Base-by-base conservation (phyloP, 1,140 invertebrate genomes). In the Scaptomyza pallida region DNA sequence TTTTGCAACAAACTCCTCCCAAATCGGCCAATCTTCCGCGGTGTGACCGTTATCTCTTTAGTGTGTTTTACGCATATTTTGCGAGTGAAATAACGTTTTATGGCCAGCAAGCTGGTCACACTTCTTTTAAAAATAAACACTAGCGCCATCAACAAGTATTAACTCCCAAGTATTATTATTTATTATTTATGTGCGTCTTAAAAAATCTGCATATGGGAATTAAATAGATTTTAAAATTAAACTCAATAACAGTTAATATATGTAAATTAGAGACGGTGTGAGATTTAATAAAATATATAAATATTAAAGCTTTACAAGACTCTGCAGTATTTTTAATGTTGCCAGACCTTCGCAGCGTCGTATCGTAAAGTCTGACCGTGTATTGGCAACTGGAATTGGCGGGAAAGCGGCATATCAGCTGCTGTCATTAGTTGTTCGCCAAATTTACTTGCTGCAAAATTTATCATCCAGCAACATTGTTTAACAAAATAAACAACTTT, bases 351-450 rank as follows among this genome's bases (percentile, higher is more conserved):
- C 3, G 5, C n/a, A 44, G 12, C 12, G 40, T 72, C 13, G 13
- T 16, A 48, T 47, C 45, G 8, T 23, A 6, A 30, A 6, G 52
- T 17, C 62, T 67, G 62, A 59, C 35, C 54, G 47, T 67, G 62
- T 40, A 40, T 3, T 26, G 62, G 59, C 70, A 69, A 51, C 65
- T 70, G 67, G 57, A 70, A 74, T 74, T 74, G 71, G 71, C 71
- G 71, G 71, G 71, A 74, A 73, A 72, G 69, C 48, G 45, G 45
- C 8, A 9, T 33, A 51, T 52, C 69, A 72, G 69, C 69, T 72
- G 71, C 64, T 73, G 45, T 57, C 64, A 72, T 51, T 60, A 19
- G 19, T 37, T 40, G 13, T 61, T 15, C 21, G 54, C 41, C 19
- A 33, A 67, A 41, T 26, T 72, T 10, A 59, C 17, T 15, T 68